Conservation (phyloP, 1,140 invertebrate genomes). For the Macrobrachium nipponense region DNA sequence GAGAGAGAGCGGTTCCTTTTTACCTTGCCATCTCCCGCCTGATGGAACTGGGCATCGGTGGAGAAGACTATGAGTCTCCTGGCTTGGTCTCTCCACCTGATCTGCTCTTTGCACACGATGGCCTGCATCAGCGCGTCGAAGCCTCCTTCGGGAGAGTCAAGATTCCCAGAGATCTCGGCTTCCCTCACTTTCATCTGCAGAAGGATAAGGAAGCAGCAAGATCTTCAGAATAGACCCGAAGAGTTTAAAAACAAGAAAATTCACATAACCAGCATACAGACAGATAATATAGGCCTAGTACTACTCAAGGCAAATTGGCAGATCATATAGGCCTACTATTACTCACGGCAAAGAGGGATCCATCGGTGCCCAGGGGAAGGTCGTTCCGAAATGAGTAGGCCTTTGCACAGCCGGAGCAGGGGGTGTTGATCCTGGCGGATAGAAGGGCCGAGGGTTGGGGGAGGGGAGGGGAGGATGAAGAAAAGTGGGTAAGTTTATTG, state of each 20-base stretch:
- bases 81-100: conserved; percentile 68
- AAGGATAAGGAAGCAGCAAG: neutral
- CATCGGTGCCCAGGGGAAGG: conserved; percentile 75
- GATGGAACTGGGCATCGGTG: conserved; percentile 74
- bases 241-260: too few relatives aligned
- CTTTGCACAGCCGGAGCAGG: conserved; percentile 71
- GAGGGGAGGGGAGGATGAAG: too few relatives aligned
- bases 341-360: conserved; percentile 73
- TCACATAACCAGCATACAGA: too few relatives aligned
- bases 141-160: conserved; percentile 81
- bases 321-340: neutral
- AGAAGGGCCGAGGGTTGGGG: too few relatives aligned
- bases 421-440: conserved; percentile 69
- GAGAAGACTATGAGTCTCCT: conserved; percentile 73
- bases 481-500: neutral
- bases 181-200: conserved; percentile 30
- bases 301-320: conserved; percentile 73
- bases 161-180: conserved; percentile 75
- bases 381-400: conserved; percentile 81
- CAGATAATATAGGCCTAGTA: too few relatives aligned
- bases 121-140: conserved; percentile 84
- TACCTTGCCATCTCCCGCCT: conserved; percentile 72
- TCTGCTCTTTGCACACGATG: conserved; percentile 68
- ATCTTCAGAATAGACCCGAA: neutral
- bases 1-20: neutral